phyloP scores from a whole-genome alignment of 2,888 invertebrate species.

The Ariolimax columbianus region DNA sequence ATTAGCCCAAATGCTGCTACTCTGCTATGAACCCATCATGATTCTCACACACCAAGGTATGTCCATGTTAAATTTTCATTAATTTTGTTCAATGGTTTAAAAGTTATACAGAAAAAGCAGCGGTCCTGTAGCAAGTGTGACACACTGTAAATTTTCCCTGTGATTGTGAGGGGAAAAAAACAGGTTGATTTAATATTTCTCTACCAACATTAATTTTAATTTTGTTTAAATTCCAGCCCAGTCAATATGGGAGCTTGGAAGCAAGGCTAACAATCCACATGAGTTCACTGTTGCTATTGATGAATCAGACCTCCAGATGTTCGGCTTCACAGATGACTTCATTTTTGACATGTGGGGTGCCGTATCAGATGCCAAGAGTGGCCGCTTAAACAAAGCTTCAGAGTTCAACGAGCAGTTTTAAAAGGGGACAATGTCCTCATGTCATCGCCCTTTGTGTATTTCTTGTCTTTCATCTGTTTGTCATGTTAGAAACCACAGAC shows the following conservation, averaged over 20 bases:
- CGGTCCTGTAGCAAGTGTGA: no score
- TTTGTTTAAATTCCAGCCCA: slow-evolving; percentile 81
- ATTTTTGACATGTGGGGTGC: slow-evolving; percentile 98
- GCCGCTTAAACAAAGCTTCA: slow-evolving; percentile 76
- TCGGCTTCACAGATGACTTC: slow-evolving; percentile 97
- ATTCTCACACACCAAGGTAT: no score
- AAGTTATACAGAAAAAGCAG: no score
- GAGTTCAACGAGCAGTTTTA: slow-evolving; percentile 78
- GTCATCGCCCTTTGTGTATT: not conserved
- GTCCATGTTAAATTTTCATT: no score
- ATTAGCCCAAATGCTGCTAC: no score
- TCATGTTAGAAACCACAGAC: not conserved
- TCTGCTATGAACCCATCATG: no score
- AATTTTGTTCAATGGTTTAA: no score
- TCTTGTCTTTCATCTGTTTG: slow-evolving; percentile 2
- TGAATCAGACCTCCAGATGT: slow-evolving; percentile 93
- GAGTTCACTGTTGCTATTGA: slow-evolving; percentile 94
- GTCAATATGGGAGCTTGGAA: slow-evolving; percentile 94
- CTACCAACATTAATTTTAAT: no score
- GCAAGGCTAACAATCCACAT: slow-evolving; percentile 93
- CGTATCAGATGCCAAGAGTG: slow-evolving; percentile 88
- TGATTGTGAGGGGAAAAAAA: no score
- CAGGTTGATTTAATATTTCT: no score
- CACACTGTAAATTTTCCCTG: no score
- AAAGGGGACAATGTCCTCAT: not conserved